A percentile compares a stretch with the other conserved stretches of the same genome.
These are phyloP conservation scores for Diplolepis rosae DNA, from an alignment of 2,888 invertebrate genomes.

Conservation along the genomic window DNA sequence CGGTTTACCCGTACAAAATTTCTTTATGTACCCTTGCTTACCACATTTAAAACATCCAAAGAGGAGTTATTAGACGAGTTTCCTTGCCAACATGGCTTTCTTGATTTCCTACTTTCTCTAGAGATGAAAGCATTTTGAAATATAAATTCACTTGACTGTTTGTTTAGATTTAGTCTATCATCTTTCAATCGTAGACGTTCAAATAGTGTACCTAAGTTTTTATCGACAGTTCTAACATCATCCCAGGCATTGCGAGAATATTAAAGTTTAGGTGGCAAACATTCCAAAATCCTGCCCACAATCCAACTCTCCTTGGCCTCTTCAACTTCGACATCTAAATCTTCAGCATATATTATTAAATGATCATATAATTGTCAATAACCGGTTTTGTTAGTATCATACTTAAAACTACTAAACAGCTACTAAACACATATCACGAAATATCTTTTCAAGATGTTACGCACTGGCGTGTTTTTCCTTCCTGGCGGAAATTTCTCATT, in stretches of 20 bases:
- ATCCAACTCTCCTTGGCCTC: too few relatives aligned
- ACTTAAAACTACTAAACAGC: too few relatives aligned
- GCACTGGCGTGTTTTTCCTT: too few relatives aligned
- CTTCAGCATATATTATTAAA: too few relatives aligned
- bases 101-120: background rate
- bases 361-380: too few relatives aligned
- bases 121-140: constrained; percentile 25
- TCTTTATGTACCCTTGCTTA: constrained; percentile 50
- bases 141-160: background rate
- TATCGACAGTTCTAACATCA: constrained; percentile 39
- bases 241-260: constrained; percentile 54
- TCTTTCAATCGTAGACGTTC: constrained; percentile 43
- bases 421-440: too few relatives aligned
- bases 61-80: background rate
- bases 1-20: constrained; percentile 49
- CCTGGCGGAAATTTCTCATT: too few relatives aligned
- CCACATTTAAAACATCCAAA: constrained; percentile 41
- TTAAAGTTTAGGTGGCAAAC: constrained; percentile 49
- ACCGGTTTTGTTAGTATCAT: too few relatives aligned
- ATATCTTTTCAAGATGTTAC: too few relatives aligned
- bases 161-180: constrained; percentile 41
- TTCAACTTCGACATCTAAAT: too few relatives aligned
- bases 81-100: background rate
- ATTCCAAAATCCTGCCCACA: too few relatives aligned
- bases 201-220: constrained; percentile 34